Percentiles rank a stretch among this genome's conserved stretches.
Evolutionary conservation across 2,797 vertebrate genomes (phyloP).

Genomic region (Falco naumanni): DNA sequence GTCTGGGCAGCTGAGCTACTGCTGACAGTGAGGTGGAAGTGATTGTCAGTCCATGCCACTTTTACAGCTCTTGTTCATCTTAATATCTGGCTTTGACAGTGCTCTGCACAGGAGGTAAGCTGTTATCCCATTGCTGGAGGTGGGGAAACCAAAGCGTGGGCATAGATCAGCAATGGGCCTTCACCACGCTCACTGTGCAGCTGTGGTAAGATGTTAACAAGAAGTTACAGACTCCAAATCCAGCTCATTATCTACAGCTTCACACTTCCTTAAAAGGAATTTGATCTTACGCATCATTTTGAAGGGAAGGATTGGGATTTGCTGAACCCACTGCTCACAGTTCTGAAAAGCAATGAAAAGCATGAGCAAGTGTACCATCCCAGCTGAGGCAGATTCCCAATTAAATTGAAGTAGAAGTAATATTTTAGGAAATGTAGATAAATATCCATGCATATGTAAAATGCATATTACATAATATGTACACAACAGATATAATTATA

Average conservation of each 20-base stretch:
- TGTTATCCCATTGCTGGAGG: neutral
- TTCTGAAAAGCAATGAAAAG: neutral
- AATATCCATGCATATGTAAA: neutral
- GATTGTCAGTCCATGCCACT: neutral
- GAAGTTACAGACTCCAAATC: neutral
- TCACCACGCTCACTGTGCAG: neutral
- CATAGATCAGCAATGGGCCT: neutral
- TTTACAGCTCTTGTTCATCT: neutral
- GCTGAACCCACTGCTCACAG: neutral
- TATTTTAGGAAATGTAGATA: neutral
- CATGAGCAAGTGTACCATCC: neutral
- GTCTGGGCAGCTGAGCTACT: neutral
- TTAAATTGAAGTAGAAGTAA: neutral
- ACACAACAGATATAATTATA: neutral
- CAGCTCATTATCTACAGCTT: neutral
- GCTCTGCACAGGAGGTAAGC: neutral
- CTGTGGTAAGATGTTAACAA: neutral
- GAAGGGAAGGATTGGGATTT: neutral
- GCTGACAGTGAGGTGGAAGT: neutral
- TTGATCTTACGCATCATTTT: rapidly evolving
- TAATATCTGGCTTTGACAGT: neutral
- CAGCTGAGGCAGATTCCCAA: neutral
- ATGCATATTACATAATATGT: too few species aligned
- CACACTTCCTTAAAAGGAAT: neutral
- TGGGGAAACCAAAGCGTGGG: neutral